These are phyloP conservation scores for Trematocara stigmaticum DNA, from an alignment of 2,113 vertebrate species.

Conservation along the genomic window DNA sequence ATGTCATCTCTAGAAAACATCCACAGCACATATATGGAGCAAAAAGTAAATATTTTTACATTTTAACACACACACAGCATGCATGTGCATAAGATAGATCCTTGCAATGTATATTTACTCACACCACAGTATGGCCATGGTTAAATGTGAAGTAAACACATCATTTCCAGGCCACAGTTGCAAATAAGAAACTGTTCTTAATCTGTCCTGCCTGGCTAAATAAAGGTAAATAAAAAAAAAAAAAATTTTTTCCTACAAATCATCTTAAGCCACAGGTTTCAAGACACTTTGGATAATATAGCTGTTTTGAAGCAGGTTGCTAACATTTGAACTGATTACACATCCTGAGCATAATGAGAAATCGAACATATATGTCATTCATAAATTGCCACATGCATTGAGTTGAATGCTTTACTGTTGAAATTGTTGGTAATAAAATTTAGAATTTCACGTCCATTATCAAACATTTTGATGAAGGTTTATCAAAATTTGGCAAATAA, in stretches of 20 bases:
- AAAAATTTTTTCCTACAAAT: background rate
- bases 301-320: background rate
- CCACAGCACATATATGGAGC: background rate
- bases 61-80: background rate
- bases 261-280: background rate
- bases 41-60: background rate
- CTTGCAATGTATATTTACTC: background rate
- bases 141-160: background rate
- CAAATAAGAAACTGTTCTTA: too few relatives aligned
- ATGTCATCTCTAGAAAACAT: slow-evolving; percentile 11
- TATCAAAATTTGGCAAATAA: background rate
- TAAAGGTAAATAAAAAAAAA: too few relatives aligned
- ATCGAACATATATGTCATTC: background rate
- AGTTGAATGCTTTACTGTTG: background rate
- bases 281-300: background rate
- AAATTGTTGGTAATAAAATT: background rate
- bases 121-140: slow-evolving; percentile 1
- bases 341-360: background rate
- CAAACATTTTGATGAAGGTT: background rate
- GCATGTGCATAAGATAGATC: background rate
- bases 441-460: background rate
- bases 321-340: background rate
- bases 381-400: background rate
- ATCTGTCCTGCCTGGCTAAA: too few relatives aligned
- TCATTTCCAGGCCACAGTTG: too few relatives aligned